Conservation (phyloP, 2,888 invertebrate species). For the Drosophila robusta region DNA sequence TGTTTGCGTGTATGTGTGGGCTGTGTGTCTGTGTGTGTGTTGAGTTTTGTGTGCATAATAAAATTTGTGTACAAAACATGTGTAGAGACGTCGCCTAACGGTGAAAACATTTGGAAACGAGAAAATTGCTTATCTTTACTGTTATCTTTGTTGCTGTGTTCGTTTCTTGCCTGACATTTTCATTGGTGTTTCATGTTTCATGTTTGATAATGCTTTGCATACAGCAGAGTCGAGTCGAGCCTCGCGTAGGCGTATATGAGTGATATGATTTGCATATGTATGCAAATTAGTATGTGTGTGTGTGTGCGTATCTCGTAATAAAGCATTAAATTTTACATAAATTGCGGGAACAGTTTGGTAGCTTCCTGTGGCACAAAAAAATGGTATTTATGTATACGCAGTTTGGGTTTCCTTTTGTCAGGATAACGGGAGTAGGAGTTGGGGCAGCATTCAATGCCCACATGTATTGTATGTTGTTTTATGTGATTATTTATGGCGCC, state of each 20-base stretch:
- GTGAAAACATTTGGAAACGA: conserved; percentile 67
- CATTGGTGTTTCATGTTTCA: conserved; percentile 79
- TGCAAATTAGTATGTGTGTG: conserved; percentile 6
- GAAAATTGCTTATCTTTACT: conserved; percentile 72
- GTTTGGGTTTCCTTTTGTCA: conserved; percentile 47
- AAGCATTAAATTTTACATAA: conserved; percentile 78
- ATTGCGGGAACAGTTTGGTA: conserved; percentile 64
- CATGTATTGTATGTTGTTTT: conserved; percentile 43
- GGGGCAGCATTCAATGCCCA: conserved; percentile 17
- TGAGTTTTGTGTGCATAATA: conserved; percentile 74
- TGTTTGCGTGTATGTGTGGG: conserved; percentile 6
- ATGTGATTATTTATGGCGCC: conserved; percentile 73
- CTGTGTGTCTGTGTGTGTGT: conserved; percentile 8
- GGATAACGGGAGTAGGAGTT: conserved; percentile 12
- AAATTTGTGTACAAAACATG: conserved; percentile 74
- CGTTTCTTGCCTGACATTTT: conserved; percentile 69
- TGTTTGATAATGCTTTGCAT: conserved; percentile 71
- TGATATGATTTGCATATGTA: conserved; percentile 77
- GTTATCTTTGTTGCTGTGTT: conserved; percentile 58
- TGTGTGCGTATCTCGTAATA: conserved; percentile 54
- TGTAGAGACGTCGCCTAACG: conserved; percentile 55
- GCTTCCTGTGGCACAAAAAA: conserved; percentile 45
- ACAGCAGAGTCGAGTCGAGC: conserved; percentile 7
- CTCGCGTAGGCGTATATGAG: conserved; percentile 64
- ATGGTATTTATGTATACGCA: conserved; percentile 42